A percentile compares a stretch with the other conserved stretches of the same genome.
These are phyloP conservation scores for Siniperca scherzeri DNA, from an alignment of 2,797 vertebrate genomes.

Conservation along the genomic window DNA sequence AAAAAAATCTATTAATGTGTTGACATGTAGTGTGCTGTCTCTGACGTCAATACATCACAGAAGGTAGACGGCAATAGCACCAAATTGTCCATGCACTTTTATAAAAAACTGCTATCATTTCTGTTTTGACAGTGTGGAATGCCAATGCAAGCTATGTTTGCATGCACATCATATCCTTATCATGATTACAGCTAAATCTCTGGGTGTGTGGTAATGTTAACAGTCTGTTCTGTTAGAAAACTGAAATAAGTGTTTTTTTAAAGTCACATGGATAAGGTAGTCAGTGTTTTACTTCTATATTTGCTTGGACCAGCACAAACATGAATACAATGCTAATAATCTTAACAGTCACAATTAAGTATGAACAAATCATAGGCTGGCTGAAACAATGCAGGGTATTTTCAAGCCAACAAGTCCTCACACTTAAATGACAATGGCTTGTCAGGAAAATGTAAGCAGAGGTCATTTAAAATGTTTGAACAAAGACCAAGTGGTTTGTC, in stretches of 20 bases:
- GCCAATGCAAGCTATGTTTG: neutral
- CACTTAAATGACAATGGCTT: conserved; percentile 6
- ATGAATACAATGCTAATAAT: neutral
- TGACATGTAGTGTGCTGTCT: conserved; percentile 25
- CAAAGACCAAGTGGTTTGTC: neutral
- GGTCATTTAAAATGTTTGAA: neutral
- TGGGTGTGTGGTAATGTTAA: neutral
- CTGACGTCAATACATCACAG: conserved; percentile 2
- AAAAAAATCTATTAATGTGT: conserved; percentile 45
- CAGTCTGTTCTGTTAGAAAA: neutral
- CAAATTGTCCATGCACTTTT: neutral
- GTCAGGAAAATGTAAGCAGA: neutral
- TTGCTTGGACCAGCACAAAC: neutral
- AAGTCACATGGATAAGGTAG: neutral
- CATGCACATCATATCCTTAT: neutral
- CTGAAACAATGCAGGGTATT: neutral
- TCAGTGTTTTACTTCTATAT: neutral
- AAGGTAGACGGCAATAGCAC: neutral
- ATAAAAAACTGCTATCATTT: too few species aligned
- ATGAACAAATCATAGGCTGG: neutral
- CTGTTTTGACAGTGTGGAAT: too few species aligned
- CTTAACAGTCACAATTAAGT: neutral
- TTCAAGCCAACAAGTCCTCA: neutral
- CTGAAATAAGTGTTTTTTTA: neutral
- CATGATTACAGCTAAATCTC: neutral